Percentiles rank a stretch among this genome's conserved stretches.
These are phyloP conservation scores for Pseudorasbora parva DNA, from an alignment of 2,113 vertebrate genomes.

Conservation along the genomic window DNA sequence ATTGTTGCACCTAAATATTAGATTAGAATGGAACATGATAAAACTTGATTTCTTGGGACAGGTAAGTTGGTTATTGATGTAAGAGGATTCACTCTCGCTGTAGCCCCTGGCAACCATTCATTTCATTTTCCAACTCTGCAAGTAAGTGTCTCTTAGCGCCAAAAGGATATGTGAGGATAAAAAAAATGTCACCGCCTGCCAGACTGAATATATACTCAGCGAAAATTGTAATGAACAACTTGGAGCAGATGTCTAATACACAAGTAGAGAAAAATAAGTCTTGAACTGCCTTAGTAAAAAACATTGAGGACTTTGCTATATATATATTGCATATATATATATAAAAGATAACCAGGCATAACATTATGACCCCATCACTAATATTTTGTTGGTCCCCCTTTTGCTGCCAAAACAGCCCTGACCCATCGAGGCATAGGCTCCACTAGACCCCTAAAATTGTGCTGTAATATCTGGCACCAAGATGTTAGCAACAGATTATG, in stretches of 20 bases:
- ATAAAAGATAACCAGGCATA: too few species aligned
- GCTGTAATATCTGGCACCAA: too few species aligned
- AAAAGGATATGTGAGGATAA: conserved; percentile 4
- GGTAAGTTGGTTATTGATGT: conserved; percentile 28
- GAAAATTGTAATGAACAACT: conserved; percentile 27
- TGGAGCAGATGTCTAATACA: not conserved
- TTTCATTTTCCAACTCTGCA: conserved; percentile 41
- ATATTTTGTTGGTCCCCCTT: too few species aligned
- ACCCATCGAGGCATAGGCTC: too few species aligned
- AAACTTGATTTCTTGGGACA: conserved; percentile 39
- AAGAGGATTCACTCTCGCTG: conserved; percentile 24
- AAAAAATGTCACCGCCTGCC: conserved; percentile 33
- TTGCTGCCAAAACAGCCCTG: too few species aligned
- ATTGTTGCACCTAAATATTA: conserved; percentile 2
- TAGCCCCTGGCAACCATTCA: conserved; percentile 43
- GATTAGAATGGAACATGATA: conserved; percentile 43
- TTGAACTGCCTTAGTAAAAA: not conserved
- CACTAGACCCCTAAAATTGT: too few species aligned
- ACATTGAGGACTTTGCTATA: not conserved
- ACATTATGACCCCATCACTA: too few species aligned
- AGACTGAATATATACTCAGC: conserved; percentile 38
- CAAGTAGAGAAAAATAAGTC: not conserved
- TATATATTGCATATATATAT: too few species aligned
- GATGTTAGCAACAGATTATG: too few species aligned
- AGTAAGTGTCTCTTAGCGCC: conserved; percentile 24